Evolutionary conservation across 64 coral and sea anemone species (phyloP).

Genomic region (Orbicella faveolata): DNA sequence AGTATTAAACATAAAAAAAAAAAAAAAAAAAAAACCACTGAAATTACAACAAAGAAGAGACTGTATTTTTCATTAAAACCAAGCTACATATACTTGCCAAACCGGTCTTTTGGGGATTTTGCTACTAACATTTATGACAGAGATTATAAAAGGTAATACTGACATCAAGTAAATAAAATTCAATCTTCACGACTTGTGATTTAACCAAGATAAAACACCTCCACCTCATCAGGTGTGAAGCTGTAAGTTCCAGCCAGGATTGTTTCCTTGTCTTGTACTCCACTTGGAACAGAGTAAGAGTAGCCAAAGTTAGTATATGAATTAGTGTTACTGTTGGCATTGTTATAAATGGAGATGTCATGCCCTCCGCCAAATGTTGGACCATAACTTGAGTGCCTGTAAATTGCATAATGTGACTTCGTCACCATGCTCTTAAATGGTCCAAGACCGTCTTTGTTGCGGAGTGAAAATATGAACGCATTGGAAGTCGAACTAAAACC

Average conservation of each 20-base stretch:
- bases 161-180: too few species aligned
- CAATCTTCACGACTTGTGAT: too few species aligned
- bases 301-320: neutral
- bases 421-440: neutral
- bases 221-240: too few species aligned
- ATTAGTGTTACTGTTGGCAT: neutral
- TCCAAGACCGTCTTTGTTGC: neutral
- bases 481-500: neutral
- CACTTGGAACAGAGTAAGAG: neutral
- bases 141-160: too few species aligned
- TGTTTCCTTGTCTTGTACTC: neutral
- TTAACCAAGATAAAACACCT: too few species aligned
- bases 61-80: too few species aligned
- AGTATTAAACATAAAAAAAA: too few species aligned
- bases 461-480: neutral
- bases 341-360: neutral
- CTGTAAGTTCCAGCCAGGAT: neutral
- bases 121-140: too few species aligned
- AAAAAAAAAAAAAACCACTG: too few species aligned
- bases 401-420: neutral
- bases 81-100: too few species aligned
- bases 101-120: too few species aligned
- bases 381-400: neutral
- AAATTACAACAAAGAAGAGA: too few species aligned
- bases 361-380: neutral